These are phyloP conservation scores for Dreissena polymorpha DNA, from an alignment of 1,140 invertebrate genomes.

Conservation along the genomic window DNA sequence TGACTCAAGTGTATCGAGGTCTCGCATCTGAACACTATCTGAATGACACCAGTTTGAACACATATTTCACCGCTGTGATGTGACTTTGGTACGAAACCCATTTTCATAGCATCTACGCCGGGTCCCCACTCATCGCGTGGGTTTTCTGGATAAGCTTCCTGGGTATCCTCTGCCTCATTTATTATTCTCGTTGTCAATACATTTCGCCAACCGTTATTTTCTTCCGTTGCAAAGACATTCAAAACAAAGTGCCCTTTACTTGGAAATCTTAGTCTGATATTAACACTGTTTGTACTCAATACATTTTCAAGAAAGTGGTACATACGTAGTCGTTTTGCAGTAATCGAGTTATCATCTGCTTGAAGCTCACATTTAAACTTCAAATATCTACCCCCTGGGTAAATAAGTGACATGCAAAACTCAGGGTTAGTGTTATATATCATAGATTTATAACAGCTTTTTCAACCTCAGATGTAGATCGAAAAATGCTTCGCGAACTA, in stretches of 20 bases:
- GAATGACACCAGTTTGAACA: constrained; percentile 15
- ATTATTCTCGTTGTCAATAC: constrained; percentile 21
- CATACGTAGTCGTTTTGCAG: background rate
- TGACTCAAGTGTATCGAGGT: background rate
- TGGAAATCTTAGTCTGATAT: constrained; percentile 29
- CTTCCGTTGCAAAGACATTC: constrained; percentile 1
- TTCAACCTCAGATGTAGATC: background rate
- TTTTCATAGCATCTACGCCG: background rate
- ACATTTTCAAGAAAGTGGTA: constrained; percentile 30
- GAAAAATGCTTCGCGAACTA: constrained; percentile 14
- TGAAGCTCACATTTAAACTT: constrained; percentile 34
- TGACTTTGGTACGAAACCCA: constrained; percentile 9
- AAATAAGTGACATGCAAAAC: constrained; percentile 13
- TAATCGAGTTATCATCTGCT: background rate
- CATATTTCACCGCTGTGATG: constrained; percentile 35
- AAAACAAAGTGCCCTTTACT: constrained; percentile 19
- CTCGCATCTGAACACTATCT: constrained; percentile 18
- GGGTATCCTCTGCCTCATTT: background rate
- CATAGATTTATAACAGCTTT: background rate
- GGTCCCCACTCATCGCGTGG: constrained; percentile 44
- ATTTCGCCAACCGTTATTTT: background rate
- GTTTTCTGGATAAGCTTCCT: constrained; percentile 20
- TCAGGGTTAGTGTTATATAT: background rate
- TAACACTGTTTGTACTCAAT: background rate
- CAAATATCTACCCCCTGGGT: background rate